Conservation (phyloP, 2,797 vertebrate species). For the Chaetophractus vellerosus region DNA sequence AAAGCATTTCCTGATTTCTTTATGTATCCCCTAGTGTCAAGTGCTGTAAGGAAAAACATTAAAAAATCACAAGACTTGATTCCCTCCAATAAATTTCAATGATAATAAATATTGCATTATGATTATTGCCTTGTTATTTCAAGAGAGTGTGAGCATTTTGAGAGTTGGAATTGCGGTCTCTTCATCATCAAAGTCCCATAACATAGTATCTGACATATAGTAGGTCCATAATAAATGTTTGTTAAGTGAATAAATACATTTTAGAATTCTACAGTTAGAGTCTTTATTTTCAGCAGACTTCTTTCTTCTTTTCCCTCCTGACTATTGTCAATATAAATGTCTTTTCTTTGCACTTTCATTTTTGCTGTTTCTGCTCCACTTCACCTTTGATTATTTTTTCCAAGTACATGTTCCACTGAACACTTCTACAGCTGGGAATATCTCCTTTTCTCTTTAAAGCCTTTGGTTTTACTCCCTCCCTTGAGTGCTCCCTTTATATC, state of each 20-base stretch:
- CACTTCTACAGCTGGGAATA: conserved; percentile 29
- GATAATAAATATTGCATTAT: not conserved
- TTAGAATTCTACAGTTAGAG: not conserved
- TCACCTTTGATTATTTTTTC: conserved; percentile 75
- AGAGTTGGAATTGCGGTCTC: not conserved
- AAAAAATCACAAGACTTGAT: not conserved
- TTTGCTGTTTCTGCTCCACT: conserved; percentile 75
- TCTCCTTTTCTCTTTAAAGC: conserved; percentile 72
- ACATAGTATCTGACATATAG: not conserved
- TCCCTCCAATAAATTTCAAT: not conserved
- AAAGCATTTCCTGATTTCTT: not conserved
- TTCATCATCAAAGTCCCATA: not conserved
- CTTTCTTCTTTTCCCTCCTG: conserved; percentile 30
- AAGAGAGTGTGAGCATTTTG: conserved; percentile 9
- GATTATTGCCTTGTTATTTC: not conserved
- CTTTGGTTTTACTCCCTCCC: conserved; percentile 62
- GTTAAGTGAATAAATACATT: not conserved
- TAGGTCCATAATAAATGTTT: not conserved
- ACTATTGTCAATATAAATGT: not conserved
- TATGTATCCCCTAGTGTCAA: not conserved
- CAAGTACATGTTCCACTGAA: conserved; percentile 59
- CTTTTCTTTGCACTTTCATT: conserved; percentile 52
- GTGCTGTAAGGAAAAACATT: not conserved
- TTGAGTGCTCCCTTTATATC: conserved; percentile 68
- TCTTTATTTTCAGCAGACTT: conserved; percentile 18